A percentile compares a stretch with the other conserved stretches of the same genome.
Conservation (phyloP, 2,888 invertebrate species). For the Agrilus cyanescens region DNA sequence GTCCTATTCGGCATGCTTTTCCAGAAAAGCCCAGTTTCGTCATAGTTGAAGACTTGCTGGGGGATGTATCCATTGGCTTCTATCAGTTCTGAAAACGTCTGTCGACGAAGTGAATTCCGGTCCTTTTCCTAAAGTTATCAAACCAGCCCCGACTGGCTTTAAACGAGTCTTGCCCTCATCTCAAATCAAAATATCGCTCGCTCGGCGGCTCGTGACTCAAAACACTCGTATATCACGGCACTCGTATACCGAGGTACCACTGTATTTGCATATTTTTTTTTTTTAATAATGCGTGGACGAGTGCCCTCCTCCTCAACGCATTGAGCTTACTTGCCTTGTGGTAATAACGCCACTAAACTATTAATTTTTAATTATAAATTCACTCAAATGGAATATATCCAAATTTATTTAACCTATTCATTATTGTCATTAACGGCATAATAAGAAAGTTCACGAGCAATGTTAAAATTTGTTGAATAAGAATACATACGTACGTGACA, state of each 20-base stretch:
- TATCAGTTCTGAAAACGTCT: slow-evolving; percentile 14
- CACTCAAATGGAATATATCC: no score
- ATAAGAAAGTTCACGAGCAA: no score
- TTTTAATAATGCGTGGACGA: no score
- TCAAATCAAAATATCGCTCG: slow-evolving; percentile 2
- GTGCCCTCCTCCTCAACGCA: no score
- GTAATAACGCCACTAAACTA: no score
- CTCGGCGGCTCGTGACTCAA: slow-evolving; percentile 4
- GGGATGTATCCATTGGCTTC: slow-evolving; percentile 14
- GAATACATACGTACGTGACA: no score
- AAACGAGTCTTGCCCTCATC: slow-evolving; percentile 4
- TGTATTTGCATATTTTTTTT: background rate
- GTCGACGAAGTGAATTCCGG: slow-evolving; percentile 12
- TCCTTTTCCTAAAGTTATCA: slow-evolving; percentile 20
- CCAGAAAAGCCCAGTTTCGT: slow-evolving; percentile 16
- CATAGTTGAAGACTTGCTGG: slow-evolving; percentile 17
- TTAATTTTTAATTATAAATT: no score
- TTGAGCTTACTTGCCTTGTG: no score
- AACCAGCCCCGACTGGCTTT: slow-evolving; percentile 19
- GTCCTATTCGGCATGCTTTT: slow-evolving; percentile 18
- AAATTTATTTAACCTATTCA: no score
- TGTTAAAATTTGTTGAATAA: no score
- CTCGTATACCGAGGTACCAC: slow-evolving; percentile 3
- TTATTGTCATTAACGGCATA: no score
- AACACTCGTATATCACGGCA: slow-evolving; percentile 4